Evolutionary conservation across 2,113 vertebrate species (phyloP).

Genomic region (Rhabdomys dilectus): DNA sequence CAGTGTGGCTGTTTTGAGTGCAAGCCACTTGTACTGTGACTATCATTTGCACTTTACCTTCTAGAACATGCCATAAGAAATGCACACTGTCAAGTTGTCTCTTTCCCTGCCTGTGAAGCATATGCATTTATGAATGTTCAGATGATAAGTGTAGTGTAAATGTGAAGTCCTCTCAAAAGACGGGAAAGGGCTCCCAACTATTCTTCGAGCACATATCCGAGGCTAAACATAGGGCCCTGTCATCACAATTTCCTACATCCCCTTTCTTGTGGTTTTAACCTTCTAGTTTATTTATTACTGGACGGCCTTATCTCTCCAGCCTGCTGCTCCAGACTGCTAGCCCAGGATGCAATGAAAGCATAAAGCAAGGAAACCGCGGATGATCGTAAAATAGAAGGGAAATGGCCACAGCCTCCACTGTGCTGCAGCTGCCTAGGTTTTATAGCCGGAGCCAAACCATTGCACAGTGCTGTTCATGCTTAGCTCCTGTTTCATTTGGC

Average conservation of each 20-base stretch:
- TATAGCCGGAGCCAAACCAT: slow-evolving; percentile 62
- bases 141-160: slow-evolving; percentile 68
- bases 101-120: slow-evolving; percentile 43
- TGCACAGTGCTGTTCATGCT: slow-evolving; percentile 2
- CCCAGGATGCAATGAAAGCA: slow-evolving; percentile 59
- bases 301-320: slow-evolving; percentile 59
- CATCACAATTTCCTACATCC: slow-evolving; percentile 74
- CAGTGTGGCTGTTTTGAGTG: neutral
- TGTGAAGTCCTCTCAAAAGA: slow-evolving; percentile 68
- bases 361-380: slow-evolving; percentile 66
- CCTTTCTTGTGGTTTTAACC: slow-evolving; percentile 59
- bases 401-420: slow-evolving; percentile 54
- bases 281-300: slow-evolving; percentile 78
- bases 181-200: slow-evolving; percentile 55
- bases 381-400: slow-evolving; percentile 73
- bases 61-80: slow-evolving; percentile 34
- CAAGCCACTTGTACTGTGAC: neutral
- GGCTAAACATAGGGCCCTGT: slow-evolving; percentile 79
- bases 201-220: slow-evolving; percentile 67
- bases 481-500: slow-evolving; percentile 25
- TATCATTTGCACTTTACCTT: slow-evolving; percentile 43
- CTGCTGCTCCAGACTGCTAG: slow-evolving; percentile 68
- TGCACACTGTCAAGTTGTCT: neutral
- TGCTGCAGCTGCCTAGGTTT: slow-evolving; percentile 35
- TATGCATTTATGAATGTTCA: slow-evolving; percentile 48